Conservation (phyloP, 2,113 vertebrate species). For the Hiodon alosoides region DNA sequence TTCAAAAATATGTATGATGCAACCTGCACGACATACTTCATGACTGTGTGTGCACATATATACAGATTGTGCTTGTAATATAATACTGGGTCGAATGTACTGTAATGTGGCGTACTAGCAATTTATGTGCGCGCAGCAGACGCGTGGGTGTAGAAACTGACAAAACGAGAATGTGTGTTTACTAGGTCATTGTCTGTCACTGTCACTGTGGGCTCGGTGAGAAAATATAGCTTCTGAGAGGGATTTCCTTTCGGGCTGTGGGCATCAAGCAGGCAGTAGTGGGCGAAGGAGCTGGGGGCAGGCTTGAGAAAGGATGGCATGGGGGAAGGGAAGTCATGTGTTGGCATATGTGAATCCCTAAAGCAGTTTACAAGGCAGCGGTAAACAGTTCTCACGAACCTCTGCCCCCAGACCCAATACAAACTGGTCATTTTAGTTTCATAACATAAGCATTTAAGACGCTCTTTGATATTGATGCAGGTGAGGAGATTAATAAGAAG, state of each 20-base stretch:
- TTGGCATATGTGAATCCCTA: neutral
- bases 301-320: neutral
- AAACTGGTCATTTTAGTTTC: too few relatives aligned
- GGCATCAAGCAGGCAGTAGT: neutral
- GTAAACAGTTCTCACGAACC: neutral
- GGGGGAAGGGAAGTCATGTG: constrained; percentile 7
- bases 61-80: too few relatives aligned
- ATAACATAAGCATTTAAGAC: too few relatives aligned
- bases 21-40: too few relatives aligned
- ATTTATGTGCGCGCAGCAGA: too few relatives aligned
- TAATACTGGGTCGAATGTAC: too few relatives aligned
- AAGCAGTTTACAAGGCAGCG: neutral
- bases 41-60: too few relatives aligned
- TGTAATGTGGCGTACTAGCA: too few relatives aligned
- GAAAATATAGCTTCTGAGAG: constrained; percentile 1
- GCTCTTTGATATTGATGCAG: too few relatives aligned
- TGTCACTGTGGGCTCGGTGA: neutral
- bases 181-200: neutral
- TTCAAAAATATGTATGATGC: too few relatives aligned
- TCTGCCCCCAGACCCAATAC: neutral
- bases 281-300: neutral
- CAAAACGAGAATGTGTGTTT: neutral
- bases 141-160: too few relatives aligned
- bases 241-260: neutral
- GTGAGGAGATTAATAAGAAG: too few relatives aligned